Conservation (phyloP, 2,113 vertebrate species). For the Python bivittatus region DNA sequence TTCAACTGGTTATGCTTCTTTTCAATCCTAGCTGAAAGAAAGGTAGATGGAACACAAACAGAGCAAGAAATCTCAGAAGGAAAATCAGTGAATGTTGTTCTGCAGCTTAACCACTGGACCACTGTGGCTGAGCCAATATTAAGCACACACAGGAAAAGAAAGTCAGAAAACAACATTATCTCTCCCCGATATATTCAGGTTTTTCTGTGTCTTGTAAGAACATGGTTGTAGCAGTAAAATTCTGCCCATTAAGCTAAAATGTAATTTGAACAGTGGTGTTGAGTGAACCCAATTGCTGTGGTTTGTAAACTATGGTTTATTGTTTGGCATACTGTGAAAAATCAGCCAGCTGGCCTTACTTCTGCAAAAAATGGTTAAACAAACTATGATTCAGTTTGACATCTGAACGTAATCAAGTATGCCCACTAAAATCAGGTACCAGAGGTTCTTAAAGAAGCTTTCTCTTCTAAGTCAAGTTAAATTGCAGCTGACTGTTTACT, state of each 20-base stretch:
- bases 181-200: background rate
- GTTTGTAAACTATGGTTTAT: background rate
- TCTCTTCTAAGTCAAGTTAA: background rate
- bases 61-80: background rate
- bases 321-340: background rate
- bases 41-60: background rate
- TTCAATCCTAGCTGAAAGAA: background rate
- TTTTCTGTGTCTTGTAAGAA: background rate
- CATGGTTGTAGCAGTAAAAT: background rate
- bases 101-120: background rate
- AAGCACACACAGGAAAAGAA: background rate
- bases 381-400: background rate
- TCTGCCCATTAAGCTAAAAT: background rate
- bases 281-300: background rate
- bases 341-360: background rate
- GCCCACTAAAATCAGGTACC: background rate
- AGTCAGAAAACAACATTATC: background rate
- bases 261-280: background rate
- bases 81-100: background rate
- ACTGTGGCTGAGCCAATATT: background rate
- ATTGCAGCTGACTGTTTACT: background rate
- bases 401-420: background rate
- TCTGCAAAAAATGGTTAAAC: background rate
- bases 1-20: background rate
- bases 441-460: background rate